Conservation (phyloP, 2,888 invertebrate species). For the Theodoxus fluviatilis region DNA sequence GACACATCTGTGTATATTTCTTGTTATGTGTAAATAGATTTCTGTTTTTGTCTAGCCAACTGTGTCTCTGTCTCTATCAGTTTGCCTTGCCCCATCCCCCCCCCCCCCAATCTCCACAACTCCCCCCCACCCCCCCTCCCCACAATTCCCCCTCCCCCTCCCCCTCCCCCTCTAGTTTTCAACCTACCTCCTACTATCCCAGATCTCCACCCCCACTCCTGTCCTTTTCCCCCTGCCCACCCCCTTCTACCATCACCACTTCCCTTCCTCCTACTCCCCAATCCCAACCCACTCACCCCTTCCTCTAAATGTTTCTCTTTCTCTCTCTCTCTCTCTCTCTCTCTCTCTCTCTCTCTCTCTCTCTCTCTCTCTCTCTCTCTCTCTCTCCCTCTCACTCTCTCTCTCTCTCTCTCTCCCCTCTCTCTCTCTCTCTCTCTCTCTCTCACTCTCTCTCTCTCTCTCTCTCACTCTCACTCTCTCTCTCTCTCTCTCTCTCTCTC, state of each 20-base stretch:
- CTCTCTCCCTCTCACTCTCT: not conserved
- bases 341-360: conserved; percentile 2
- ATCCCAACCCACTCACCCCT: no score
- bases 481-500: conserved; percentile 3
- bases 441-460: not conserved
- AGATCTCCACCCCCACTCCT: no score
- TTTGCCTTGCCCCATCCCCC: no score
- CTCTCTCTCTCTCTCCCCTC: not conserved
- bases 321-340: conserved; percentile 11
- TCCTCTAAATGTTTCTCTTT: conserved; percentile 5
- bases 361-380: not conserved
- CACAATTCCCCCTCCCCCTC: no score
- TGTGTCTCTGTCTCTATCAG: no score
- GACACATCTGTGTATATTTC: no score
- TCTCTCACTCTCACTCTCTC: not conserved
- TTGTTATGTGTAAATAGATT: no score
- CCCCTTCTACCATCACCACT: not conserved
- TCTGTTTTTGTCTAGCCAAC: no score
- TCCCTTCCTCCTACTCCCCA: not conserved
- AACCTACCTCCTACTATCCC: no score
- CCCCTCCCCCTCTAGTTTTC: no score
- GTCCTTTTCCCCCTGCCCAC: not conserved
- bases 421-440: conserved; percentile 16
- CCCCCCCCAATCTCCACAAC: no score
- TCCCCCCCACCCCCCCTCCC: no score